A percentile compares a stretch with the other conserved stretches of the same genome.
These are phyloP conservation scores for Clupea harengus DNA, from an alignment of 2,113 vertebrate species.

Conservation along the genomic window DNA sequence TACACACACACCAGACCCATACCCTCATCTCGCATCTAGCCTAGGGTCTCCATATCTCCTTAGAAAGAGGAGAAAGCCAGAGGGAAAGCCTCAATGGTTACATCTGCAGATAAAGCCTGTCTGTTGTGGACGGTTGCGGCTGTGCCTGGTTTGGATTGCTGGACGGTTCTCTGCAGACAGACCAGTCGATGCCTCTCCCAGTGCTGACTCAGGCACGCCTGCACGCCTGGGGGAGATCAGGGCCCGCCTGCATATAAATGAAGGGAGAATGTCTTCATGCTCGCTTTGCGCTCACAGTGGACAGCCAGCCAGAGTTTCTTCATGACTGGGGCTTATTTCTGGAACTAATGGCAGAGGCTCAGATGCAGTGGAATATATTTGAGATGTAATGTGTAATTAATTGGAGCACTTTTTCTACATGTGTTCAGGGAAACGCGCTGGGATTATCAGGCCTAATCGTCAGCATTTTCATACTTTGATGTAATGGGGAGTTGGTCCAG, in stretches of 20 bases:
- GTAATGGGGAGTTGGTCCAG: not conserved
- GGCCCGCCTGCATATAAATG: conserved; percentile 63
- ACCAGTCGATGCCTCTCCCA: conserved; percentile 57
- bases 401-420: not conserved
- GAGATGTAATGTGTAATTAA: conserved; percentile 3
- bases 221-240: conserved; percentile 57
- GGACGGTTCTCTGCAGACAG: conserved; percentile 60
- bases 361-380: not conserved
- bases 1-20: too few relatives aligned
- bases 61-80: not conserved
- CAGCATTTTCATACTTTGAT: not conserved
- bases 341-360: not conserved
- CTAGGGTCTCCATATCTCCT: not conserved
- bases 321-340: not conserved
- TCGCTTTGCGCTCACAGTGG: conserved; percentile 33
- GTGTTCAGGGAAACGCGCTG: not conserved
- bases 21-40: not conserved
- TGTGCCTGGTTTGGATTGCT: conserved; percentile 35
- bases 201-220: conserved; percentile 64
- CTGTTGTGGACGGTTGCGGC: not conserved
- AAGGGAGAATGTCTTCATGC: conserved; percentile 52
- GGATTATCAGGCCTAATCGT: not conserved
- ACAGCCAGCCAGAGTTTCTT: not conserved
- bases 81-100: not conserved
- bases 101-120: not conserved